phyloP scores from a whole-genome alignment of 2,113 vertebrate genomes.

The Percina caprodes region DNA sequence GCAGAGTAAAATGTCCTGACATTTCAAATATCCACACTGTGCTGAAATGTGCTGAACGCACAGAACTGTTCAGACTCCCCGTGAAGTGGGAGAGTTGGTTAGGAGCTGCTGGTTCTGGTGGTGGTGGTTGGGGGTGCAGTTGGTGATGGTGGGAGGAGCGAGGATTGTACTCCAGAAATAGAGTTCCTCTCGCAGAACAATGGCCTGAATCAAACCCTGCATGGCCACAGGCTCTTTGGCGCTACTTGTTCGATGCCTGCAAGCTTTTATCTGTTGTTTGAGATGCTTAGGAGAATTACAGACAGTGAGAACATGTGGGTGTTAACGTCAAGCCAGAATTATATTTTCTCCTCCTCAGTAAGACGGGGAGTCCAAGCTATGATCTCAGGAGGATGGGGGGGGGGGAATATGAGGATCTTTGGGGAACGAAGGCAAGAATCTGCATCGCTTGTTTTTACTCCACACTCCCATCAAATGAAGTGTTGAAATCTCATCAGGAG shows the following conservation, averaged over 20 bases:
- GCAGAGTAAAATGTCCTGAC: slow-evolving; percentile 83
- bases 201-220: slow-evolving; percentile 57
- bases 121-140: background rate
- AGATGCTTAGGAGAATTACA: slow-evolving; percentile 55
- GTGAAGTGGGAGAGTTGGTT: slow-evolving; percentile 58
- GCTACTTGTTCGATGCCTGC: slow-evolving; percentile 40
- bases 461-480: slow-evolving; percentile 42
- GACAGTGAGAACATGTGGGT: slow-evolving; percentile 36
- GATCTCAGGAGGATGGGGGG: slow-evolving; percentile 28
- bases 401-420: background rate
- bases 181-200: slow-evolving; percentile 54
- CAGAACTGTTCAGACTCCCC: slow-evolving; percentile 61
- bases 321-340: slow-evolving; percentile 51
- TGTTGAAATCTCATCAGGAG: slow-evolving; percentile 66
- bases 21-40: slow-evolving; percentile 81
- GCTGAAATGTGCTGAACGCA: slow-evolving; percentile 78
- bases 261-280: slow-evolving; percentile 52
- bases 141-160: slow-evolving; percentile 1
- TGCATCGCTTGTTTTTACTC: slow-evolving; percentile 22
- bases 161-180: slow-evolving; percentile 45
- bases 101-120: slow-evolving; percentile 28
- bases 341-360: slow-evolving; percentile 11
- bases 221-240: slow-evolving; percentile 49
- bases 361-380: slow-evolving; percentile 17
- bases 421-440: slow-evolving; percentile 26